phyloP scores from a whole-genome alignment of 2,888 invertebrate species.

The Scaptomyza polygonia region DNA sequence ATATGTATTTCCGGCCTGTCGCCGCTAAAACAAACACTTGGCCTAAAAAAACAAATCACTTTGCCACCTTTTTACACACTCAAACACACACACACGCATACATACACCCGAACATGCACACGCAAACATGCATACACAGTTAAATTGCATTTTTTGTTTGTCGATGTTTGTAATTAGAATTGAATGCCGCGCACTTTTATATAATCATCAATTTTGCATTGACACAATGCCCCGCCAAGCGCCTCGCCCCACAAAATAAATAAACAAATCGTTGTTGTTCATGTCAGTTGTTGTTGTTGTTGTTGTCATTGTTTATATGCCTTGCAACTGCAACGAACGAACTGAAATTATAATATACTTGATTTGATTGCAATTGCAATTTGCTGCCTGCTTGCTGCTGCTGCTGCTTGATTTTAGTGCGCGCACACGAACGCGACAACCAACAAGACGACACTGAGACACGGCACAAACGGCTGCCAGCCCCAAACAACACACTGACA shows the following conservation, averaged over 20 bases:
- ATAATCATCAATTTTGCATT: slow-evolving; percentile 73
- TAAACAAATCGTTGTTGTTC: slow-evolving; percentile 42
- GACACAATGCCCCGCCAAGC: slow-evolving; percentile 60
- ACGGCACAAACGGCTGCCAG: slow-evolving; percentile 55
- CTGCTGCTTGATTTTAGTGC: slow-evolving; percentile 56
- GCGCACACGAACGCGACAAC: slow-evolving; percentile 83
- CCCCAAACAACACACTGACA: slow-evolving; percentile 67
- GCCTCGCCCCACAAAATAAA: slow-evolving; percentile 52
- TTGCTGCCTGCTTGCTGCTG: slow-evolving; percentile 29
- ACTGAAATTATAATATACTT: slow-evolving; percentile 45
- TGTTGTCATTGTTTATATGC: slow-evolving; percentile 21
- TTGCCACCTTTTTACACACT: slow-evolving; percentile 33
- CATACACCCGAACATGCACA: slow-evolving; percentile 1
- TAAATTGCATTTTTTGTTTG: slow-evolving; percentile 58
- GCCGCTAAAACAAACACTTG: slow-evolving; percentile 54
- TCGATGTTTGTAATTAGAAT: slow-evolving; percentile 72
- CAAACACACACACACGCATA: slow-evolving; percentile 6
- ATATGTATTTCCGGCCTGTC: slow-evolving; percentile 43
- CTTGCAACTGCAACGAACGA: slow-evolving; percentile 57
- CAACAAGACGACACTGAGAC: slow-evolving; percentile 83
- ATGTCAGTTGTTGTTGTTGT: slow-evolving; percentile 18
- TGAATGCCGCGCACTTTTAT: slow-evolving; percentile 75
- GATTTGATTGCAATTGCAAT: slow-evolving; percentile 54
- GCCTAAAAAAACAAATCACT: slow-evolving; percentile 59
- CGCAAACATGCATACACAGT: slow-evolving; percentile 26